Evolutionary conservation across 2,113 vertebrate species (phyloP).

Genomic region (Dendrocopos noguchii): DNA sequence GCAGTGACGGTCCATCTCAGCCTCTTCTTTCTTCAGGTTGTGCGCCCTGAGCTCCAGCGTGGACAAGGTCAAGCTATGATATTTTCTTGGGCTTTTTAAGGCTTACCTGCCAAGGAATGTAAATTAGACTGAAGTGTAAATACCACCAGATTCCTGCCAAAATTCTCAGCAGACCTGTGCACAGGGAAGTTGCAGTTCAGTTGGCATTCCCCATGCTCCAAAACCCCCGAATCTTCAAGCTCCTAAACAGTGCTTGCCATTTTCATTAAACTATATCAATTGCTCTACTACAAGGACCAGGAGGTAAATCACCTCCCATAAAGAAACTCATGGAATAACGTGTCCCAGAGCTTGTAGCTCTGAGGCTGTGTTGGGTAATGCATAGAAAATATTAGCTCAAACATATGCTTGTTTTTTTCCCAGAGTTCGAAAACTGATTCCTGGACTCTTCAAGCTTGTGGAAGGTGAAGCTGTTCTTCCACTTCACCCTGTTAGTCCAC

Average conservation of each 20-base stretch:
- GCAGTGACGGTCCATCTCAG: not conserved
- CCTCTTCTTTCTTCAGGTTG: not conserved
- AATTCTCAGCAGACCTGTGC: not conserved
- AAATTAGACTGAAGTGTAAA: not conserved
- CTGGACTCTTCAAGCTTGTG: not conserved
- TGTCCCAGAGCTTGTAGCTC: not conserved
- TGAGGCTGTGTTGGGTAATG: not conserved
- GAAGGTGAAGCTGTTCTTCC: not conserved
- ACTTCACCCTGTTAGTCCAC: not conserved
- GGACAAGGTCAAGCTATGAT: not conserved
- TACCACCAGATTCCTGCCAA: not conserved
- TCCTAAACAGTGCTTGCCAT: not conserved
- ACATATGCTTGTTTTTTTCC: not conserved
- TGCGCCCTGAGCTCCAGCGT: not conserved
- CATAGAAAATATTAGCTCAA: not conserved
- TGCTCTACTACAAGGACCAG: not conserved
- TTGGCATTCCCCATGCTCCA: not conserved
- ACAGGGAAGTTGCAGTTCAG: not conserved
- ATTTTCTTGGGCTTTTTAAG: not conserved
- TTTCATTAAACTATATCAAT: not conserved
- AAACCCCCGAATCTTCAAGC: fast-evolving
- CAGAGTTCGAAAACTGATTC: not conserved
- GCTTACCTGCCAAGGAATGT: not conserved
- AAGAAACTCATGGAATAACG: not conserved
- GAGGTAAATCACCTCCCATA: not conserved